Evolutionary conservation across 1,140 invertebrate species (phyloP).

Genomic region (Caenorhabditis remanei): DNA sequence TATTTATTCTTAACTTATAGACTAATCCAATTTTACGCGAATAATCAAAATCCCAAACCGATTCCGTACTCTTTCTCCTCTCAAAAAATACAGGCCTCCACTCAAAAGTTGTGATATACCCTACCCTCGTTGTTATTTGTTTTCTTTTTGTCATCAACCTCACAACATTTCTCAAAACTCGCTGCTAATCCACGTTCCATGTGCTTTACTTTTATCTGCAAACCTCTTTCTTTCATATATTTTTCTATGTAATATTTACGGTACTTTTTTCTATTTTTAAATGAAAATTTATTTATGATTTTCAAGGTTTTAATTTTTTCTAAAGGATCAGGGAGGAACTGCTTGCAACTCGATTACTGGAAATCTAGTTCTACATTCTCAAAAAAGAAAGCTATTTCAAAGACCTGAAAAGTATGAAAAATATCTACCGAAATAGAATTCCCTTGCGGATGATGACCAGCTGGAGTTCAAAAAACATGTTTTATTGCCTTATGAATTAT

Average conservation of each 20-base stretch:
- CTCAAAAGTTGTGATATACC: slow-evolving; percentile 45
- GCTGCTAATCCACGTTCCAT: not conserved
- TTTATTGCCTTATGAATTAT: too few relatives aligned
- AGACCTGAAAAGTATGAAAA: too few relatives aligned
- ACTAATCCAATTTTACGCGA: not conserved
- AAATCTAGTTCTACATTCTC: too few relatives aligned
- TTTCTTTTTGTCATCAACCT: not conserved
- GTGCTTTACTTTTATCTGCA: not conserved
- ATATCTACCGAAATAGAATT: too few relatives aligned
- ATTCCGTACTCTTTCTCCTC: slow-evolving; percentile 11
- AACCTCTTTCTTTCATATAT: not conserved
- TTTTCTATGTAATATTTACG: slow-evolving; percentile 28
- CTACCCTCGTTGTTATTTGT: slow-evolving; percentile 12
- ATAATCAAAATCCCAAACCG: not conserved
- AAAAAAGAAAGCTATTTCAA: too few relatives aligned
- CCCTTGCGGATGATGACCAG: too few relatives aligned
- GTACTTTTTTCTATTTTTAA: slow-evolving; percentile 8
- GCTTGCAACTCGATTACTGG: too few relatives aligned
- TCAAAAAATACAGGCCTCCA: slow-evolving; percentile 35
- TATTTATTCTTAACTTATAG: not conserved
- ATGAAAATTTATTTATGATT: not conserved
- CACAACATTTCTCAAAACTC: not conserved
- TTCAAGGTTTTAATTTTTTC: too few relatives aligned
- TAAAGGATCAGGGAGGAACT: too few relatives aligned
- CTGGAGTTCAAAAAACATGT: too few relatives aligned